Conservation (phyloP, 2,888 invertebrate species). For the Pristionchus japonicus region DNA sequence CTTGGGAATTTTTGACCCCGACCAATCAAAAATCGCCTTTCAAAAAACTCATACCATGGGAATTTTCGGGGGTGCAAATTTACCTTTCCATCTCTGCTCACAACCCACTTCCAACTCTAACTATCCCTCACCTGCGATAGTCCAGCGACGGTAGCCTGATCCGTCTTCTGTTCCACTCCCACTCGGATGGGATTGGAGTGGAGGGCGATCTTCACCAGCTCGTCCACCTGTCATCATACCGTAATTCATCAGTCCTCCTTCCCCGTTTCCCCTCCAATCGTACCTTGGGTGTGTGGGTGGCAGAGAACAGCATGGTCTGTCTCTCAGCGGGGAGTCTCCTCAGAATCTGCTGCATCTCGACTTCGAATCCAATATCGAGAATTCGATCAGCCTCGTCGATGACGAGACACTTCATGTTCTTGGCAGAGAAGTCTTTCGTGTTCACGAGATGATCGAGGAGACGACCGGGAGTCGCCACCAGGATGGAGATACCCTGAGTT, state of each 20-base stretch:
- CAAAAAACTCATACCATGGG: no score
- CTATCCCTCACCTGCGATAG: constrained; percentile 77
- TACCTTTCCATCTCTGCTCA: no score
- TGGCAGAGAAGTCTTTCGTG: constrained; percentile 90
- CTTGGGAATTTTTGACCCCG: no score
- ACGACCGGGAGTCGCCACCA: constrained; percentile 96
- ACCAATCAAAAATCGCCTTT: no score
- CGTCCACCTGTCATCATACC: constrained; percentile 81
- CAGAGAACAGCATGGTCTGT: constrained; percentile 97
- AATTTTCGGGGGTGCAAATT: no score
- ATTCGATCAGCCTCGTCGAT: constrained; percentile 99
- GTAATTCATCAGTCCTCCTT: neutral
- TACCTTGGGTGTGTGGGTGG: constrained; percentile 89
- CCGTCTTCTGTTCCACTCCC: constrained; percentile 88
- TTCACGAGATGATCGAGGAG: constrained; percentile 93
- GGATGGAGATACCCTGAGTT: constrained; percentile 85
- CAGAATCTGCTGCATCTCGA: constrained; percentile 92
- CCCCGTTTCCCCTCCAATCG: neutral
- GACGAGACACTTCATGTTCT: constrained; percentile 92
- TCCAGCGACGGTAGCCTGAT: constrained; percentile 79
- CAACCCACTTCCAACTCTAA: no score
- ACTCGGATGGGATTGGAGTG: constrained; percentile 94
- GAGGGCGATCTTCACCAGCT: constrained; percentile 88
- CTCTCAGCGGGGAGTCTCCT: constrained; percentile 90
- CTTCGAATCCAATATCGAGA: constrained; percentile 96